Evolutionary conservation across 2,113 vertebrate species (phyloP).

Genomic region (Phalacrocorax pelagicus): DNA sequence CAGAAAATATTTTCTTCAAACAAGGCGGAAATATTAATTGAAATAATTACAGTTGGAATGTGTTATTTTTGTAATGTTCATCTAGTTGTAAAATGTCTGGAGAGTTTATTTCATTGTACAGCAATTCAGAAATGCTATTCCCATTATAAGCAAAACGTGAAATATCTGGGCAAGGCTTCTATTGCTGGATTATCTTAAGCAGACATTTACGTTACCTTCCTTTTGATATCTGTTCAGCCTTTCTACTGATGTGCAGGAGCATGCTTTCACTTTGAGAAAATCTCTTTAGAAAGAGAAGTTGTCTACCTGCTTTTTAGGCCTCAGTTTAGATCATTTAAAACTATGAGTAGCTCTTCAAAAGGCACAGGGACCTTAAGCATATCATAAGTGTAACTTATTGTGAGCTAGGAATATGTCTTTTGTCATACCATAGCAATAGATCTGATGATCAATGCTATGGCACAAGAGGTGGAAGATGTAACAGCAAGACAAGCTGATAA

Average conservation of each 20-base stretch:
- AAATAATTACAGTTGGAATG: not conserved
- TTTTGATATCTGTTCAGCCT: not conserved
- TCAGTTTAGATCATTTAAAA: not conserved
- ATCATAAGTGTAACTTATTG: not conserved
- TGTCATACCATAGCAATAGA: not conserved
- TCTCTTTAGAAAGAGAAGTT: not conserved
- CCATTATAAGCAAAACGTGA: not conserved
- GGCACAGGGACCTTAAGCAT: not conserved
- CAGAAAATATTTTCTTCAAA: conserved; percentile 43
- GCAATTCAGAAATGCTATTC: not conserved
- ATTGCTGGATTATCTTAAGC: not conserved
- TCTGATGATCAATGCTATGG: not conserved
- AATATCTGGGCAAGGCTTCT: not conserved
- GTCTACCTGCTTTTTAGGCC: not conserved
- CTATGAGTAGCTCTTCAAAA: not conserved
- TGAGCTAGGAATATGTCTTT: not conserved
- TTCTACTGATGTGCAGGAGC: not conserved
- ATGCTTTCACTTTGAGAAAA: not conserved
- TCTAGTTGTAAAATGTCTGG: not conserved
- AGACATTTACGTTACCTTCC: not conserved
- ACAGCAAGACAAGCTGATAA: not conserved
- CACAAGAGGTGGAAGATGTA: not conserved
- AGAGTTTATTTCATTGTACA: not conserved
- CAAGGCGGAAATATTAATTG: conserved; percentile 13
- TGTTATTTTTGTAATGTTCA: not conserved